Base-by-base conservation (phyloP, 1,140 invertebrate species). In the Bombus sylvicola region DNA sequence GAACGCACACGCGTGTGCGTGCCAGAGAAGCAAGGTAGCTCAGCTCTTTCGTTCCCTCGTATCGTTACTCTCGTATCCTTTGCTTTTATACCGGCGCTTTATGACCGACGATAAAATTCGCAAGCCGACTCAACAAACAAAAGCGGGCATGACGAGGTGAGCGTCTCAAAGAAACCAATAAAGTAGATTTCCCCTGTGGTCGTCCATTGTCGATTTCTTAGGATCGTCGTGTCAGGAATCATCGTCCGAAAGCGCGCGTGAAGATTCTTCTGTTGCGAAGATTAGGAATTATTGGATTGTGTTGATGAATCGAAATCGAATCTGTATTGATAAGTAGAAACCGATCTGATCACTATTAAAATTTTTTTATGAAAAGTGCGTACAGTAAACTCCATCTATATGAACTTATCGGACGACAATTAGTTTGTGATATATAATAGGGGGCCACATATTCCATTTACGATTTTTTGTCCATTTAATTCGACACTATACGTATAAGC, bases 91-190 rank as follows among this genome's bases (percentile, higher is more conserved):
- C 34, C 59, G 43, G n/a, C 39, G 77, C 71, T 76, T 88, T 91
- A 85, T 37, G 57, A 28, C 74, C 59, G 53, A 37, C 83, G 85
- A 88, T 85, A 88, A 89, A 89, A 86, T 88, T 76, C 68, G 77
- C 83, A 62, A 73, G 57, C 59, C 77, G 62, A 68, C 68, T 77
- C 75, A 78, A 37, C 76, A 77, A 87, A 83, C 79, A 86, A 80
- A 86, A 71, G 79, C 72, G 78, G 39, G 43, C 47, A 31, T 39
- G 81, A 76, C 59, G 79, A 77, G 59, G 31, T 37, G 53, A 37
- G 69, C 15, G 41, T 47, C 83, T 88, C 64, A 73, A 83, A 88
- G 74, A 84, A 83, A 69, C 81, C 81, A 64, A 83, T 87, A 83
- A 83, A 76, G 43, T 62, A 66, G 62, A 83, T 88, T 83, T 86